Base-by-base conservation (phyloP, 2,888 invertebrate genomes). In the Aphrophora alni region DNA sequence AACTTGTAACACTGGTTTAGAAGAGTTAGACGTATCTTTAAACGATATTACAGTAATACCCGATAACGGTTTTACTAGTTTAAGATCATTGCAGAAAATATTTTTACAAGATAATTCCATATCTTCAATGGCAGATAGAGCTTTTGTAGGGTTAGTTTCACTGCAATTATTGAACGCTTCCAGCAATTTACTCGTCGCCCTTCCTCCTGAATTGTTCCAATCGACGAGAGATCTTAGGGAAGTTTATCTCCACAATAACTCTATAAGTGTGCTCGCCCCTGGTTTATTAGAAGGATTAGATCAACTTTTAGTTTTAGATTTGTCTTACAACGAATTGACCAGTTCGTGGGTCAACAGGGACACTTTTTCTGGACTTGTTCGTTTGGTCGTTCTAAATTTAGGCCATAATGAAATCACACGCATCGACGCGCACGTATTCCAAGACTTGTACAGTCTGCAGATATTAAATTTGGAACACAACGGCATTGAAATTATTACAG, bases 391-490 rank as follows among this genome's bases (percentile, higher is more conserved):
- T 71, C 90, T 97, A 85, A 96, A 97, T 89, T 89, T 97, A 83
- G 95, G 96, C 1, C 94, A 95, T 87, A 97, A 97, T 87, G 93
- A 93, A 25, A 88, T 97, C 38, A 95, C 95, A 0, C 92, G 94
- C 85, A 93, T 97, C 83, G 96, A 96, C 86, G 93, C 94, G 25
- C 93, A 93, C 85, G 95, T 95, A 80, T 97, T 97, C 88, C 95
- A 95, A 88, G 96, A 97, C 87, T 89, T 97, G 83, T 95, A 94
- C 88, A 94, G 95, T 87, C 90, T 97, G 81, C 96, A 96, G 90
- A 95, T 95, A 84, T 90, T 97, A 79, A 95, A 95, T 88, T 90
- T 97, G 85, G 93, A 94, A 86, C 95, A 96, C 87, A 97, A 97
- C 87, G 94, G 95, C 17, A 95, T 97, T 86, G 94, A 94, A 21